Conservation (phyloP, 2,113 vertebrate genomes). For the Lipophrys pholis region DNA sequence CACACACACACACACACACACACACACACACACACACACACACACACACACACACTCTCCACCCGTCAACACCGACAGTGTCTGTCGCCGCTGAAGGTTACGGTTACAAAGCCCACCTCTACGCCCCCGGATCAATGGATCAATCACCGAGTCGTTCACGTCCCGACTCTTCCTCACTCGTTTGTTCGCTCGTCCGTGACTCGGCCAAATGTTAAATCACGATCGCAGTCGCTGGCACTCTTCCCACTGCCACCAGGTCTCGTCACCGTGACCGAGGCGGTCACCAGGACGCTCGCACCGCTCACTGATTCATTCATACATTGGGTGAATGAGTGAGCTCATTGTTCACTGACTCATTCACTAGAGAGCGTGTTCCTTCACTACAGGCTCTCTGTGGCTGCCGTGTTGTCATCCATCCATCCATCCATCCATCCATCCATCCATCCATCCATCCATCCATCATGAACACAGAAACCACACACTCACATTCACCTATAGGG, state of each 20-base stretch:
- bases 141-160: slow-evolving; percentile 47
- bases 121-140: slow-evolving; percentile 42
- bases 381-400: too few species aligned
- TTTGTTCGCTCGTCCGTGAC: slow-evolving; percentile 9
- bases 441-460: too few species aligned
- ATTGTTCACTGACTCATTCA: slow-evolving; percentile 30
- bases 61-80: slow-evolving; percentile 41
- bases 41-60: slow-evolving; percentile 1
- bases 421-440: too few species aligned
- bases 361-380: slow-evolving; percentile 5
- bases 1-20: slow-evolving; percentile 25
- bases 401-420: too few species aligned
- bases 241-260: slow-evolving; percentile 5
- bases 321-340: slow-evolving; percentile 39
- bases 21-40: slow-evolving; percentile 19
- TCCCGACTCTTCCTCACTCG: slow-evolving; percentile 22
- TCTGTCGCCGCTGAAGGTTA: slow-evolving; percentile 63
- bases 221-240: background rate
- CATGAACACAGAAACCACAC: too few species aligned
- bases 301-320: slow-evolving; percentile 33
- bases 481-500: too few species aligned
- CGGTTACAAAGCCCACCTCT: slow-evolving; percentile 48
- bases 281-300: background rate
- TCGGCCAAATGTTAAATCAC: slow-evolving; percentile 14
- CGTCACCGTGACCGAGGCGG: slow-evolving; percentile 7